Percentiles rank a stretch among this genome's conserved stretches.
These are phyloP conservation scores for Harlomillsia oculata DNA, from an alignment of 1,140 invertebrate genomes.

Conservation along the genomic window DNA sequence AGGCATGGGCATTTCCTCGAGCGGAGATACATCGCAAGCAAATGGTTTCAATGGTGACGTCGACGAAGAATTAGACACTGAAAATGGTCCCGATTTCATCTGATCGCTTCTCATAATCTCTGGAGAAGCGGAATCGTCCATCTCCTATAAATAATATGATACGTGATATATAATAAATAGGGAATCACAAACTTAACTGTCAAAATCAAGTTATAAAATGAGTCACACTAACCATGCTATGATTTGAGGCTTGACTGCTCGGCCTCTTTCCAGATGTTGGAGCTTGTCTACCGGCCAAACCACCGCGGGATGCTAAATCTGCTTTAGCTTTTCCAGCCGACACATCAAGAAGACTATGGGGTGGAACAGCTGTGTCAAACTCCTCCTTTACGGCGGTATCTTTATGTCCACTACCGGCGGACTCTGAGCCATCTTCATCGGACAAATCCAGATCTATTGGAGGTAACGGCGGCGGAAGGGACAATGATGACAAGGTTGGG, in stretches of 20 bases:
- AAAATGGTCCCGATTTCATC: too few relatives aligned
- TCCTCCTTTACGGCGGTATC: conserved; percentile 55
- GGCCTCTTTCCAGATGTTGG: conserved; percentile 43
- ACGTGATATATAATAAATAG: too few relatives aligned
- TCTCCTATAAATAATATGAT: conserved; percentile 13
- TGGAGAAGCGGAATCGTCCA: conserved; percentile 17
- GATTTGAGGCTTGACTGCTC: conserved; percentile 31
- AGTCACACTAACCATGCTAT: conserved; percentile 14
- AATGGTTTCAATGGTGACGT: too few relatives aligned
- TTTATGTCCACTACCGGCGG: conserved; percentile 1
- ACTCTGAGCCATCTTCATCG: conserved; percentile 18
- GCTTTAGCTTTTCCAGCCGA: conserved; percentile 79
- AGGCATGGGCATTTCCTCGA: too few relatives aligned
- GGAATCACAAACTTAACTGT: too few relatives aligned
- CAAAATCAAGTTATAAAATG: too few relatives aligned
- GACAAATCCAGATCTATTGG: conserved; percentile 33
- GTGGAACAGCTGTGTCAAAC: conserved; percentile 72
- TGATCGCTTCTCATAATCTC: conserved; percentile 16
- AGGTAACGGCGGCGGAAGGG: conserved; percentile 31
- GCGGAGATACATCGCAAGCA: too few relatives aligned
- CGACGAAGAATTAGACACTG: too few relatives aligned
- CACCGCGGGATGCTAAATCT: conserved; percentile 65
- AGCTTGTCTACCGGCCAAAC: conserved; percentile 47
- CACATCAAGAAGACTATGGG: conserved; percentile 72
- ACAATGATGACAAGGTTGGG: conserved; percentile 16